phyloP scores from a whole-genome alignment of 2,888 invertebrate genomes.

The Poecilobothrus nobilitatus region DNA sequence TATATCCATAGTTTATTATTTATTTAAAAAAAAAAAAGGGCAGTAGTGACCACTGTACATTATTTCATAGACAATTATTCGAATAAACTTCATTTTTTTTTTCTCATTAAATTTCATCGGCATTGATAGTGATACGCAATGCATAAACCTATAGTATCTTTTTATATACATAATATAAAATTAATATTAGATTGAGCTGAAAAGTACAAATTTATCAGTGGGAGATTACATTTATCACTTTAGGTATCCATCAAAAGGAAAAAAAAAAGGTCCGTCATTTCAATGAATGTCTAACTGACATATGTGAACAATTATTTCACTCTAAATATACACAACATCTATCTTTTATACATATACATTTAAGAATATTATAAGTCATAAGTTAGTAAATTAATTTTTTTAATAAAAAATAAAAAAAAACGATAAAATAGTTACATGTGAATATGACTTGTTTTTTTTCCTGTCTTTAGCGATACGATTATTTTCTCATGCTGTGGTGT shows the following conservation, averaged over 20 bases:
- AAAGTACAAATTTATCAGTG: slow-evolving; percentile 1
- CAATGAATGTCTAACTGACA: no score
- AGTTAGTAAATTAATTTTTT: background rate
- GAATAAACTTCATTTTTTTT: background rate
- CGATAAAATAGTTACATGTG: background rate
- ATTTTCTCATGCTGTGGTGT: background rate
- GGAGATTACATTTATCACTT: slow-evolving; percentile 4
- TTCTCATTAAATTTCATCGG: background rate
- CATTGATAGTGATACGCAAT: background rate
- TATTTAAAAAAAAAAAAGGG: no score
- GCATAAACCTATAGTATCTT: background rate
- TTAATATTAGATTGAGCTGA: background rate
- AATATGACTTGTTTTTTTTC: background rate
- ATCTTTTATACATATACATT: no score
- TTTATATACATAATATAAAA: background rate
- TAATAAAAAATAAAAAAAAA: background rate
- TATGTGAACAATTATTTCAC: no score
- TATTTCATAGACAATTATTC: background rate
- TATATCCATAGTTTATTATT: no score
- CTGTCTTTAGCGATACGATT: background rate
- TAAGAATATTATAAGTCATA: no score
- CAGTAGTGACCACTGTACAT: background rate
- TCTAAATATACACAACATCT: no score
- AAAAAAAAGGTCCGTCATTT: background rate
- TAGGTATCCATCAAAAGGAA: background rate